Evolutionary conservation across 2,797 vertebrate genomes (phyloP).

Genomic region (Sebastes alutus): DNA sequence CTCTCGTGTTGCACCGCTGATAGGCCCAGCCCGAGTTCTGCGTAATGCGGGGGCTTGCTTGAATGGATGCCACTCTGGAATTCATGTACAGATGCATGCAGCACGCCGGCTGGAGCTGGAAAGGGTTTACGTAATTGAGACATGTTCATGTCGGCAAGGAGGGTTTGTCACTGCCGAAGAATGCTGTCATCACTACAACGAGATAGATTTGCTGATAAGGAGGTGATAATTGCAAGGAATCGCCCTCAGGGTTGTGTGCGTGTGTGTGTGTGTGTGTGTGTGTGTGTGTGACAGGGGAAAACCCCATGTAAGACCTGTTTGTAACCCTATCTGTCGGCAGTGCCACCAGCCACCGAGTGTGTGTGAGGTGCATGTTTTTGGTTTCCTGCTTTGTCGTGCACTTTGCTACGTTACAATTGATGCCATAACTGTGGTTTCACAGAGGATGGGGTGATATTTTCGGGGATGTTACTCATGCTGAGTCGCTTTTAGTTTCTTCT

Average conservation of each 20-base stretch:
- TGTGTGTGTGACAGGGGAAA: constrained; percentile 57
- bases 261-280: constrained; percentile 5
- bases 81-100: constrained; percentile 70
- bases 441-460: neutral
- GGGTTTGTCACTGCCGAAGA: constrained; percentile 9
- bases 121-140: constrained; percentile 18
- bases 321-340: constrained; percentile 49
- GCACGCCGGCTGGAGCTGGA: constrained; percentile 27
- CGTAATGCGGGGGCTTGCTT: constrained; percentile 72
- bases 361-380: neutral
- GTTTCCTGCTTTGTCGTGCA: neutral
- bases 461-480: neutral
- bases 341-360: neutral
- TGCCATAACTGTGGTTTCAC: constrained; percentile 12
- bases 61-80: constrained; percentile 71
- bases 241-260: constrained; percentile 27
- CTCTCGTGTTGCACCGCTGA: constrained; percentile 47
- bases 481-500: constrained; percentile 30
- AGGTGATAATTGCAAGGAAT: constrained; percentile 49
- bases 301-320: constrained; percentile 69
- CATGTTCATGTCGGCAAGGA: neutral
- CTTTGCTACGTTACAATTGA: neutral
- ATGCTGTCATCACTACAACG: neutral
- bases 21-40: constrained; percentile 65
- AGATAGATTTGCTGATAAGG: constrained; percentile 44